Evolutionary conservation across 2,113 vertebrate genomes (phyloP), one percentile per base, ranked within the genome.

Genomic region (Fukomys damarensis): DNA sequence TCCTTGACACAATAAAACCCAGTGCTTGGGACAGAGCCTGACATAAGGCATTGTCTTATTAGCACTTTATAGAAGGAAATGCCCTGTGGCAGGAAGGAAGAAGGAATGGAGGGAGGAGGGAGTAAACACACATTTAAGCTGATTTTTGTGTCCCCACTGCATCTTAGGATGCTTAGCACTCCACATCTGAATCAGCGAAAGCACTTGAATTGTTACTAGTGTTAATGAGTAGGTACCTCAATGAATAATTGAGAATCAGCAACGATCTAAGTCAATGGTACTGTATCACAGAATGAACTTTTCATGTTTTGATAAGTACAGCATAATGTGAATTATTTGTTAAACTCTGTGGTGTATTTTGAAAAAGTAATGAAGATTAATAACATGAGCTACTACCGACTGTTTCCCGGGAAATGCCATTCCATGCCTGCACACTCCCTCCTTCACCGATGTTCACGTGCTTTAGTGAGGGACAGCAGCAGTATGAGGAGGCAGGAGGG

Each of bases 321-420:
- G 59, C 72, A 81, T 87, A 85, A 89, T 89, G 68, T 96, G 83
- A 96, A 95, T 96, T 97, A 89, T 96, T 96, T 96, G 94, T 97
- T 93, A 56, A 54, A 74, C 43, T 84, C 91, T 93, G 89, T 90
- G 80, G 76, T 91, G 17, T 85, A 20, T 97, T 98, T 96, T 93
- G 80, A 95, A 94, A 96, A 96, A 97, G 79, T 87, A 89, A 96
- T 91, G 70, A 97, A 97, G 97, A 96, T 94, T 95, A 89, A 88
- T 95, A 93, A 88, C 43, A 66, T 20, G 82, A 88, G 43, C 77
- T 52, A 65, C 59, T 52, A 49, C n/a, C 49, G 89, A 81, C 56
- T 91, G 13, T 84, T 79, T 56, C 72, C 65, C 86, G 46, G 56
- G 63, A 93, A 87, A 93, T 59, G 77, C 65, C 4, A 0, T 70